These are phyloP conservation scores for Coptodon bakossiorum DNA, from an alignment of 2,113 vertebrate genomes.

Conservation along the genomic window DNA sequence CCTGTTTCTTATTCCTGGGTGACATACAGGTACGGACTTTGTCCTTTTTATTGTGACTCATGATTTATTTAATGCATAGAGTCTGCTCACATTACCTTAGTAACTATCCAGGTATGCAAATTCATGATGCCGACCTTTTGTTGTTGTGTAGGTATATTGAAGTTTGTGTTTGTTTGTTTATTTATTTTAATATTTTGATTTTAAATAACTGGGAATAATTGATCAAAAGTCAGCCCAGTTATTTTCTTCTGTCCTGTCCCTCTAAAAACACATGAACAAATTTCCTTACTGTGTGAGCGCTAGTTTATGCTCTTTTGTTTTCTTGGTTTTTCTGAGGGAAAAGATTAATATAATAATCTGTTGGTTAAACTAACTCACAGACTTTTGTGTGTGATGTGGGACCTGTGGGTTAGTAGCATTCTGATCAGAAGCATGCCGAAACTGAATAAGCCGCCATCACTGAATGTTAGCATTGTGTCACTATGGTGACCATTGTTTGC, in stretches of 20 bases:
- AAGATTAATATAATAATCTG: not conserved
- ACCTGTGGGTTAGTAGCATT: not conserved
- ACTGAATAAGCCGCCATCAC: not conserved
- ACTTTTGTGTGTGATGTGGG: not conserved
- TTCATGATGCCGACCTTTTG: not conserved
- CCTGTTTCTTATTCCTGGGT: not conserved
- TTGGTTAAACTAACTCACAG: not conserved
- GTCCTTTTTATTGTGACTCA: not conserved
- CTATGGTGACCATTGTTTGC: constrained; percentile 35
- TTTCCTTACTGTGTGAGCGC: not conserved
- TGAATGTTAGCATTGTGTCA: constrained; percentile 2
- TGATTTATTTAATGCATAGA: not conserved
- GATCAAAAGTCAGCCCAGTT: not conserved
- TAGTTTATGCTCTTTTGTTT: not conserved
- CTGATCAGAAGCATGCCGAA: not conserved
- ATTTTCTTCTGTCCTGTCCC: not conserved
- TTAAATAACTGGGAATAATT: not conserved
- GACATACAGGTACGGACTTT: not conserved
- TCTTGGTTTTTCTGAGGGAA: not conserved
- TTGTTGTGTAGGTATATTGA: not conserved
- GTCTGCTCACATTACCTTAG: not conserved
- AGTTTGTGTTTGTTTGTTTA: not conserved
- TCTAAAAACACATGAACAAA: not conserved
- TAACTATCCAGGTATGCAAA: not conserved
- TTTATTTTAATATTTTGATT: not conserved